Base-by-base conservation (phyloP, 2,888 invertebrate genomes). In the Gastracanthus pulcherrimus region DNA sequence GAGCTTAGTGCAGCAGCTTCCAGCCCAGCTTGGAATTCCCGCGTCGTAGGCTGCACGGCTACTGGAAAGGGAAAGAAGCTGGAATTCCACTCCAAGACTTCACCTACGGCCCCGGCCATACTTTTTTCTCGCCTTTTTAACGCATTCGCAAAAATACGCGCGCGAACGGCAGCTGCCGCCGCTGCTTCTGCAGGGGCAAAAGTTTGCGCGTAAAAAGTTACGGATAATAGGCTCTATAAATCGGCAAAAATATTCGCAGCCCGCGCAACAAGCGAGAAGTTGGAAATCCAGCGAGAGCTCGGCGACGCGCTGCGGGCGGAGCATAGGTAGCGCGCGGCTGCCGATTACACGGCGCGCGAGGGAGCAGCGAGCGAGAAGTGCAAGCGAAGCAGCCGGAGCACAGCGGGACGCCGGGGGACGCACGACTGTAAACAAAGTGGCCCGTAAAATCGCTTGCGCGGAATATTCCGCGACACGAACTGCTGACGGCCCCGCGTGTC, bases 381-480 rank as follows among this genome's bases (percentile, higher is more conserved):
- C n/a, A n/a, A n/a, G n/a, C n/a, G n/a, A n/a, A n/a, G n/a, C n/a
- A n/a, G n/a, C n/a, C n/a, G n/a, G n/a, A n/a, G n/a, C n/a, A n/a
- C n/a, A n/a, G n/a, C n/a, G n/a, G n/a, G n/a, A n/a, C n/a, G n/a
- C n/a, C n/a, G n/a, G 48, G 36, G 9, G 7, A 23, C 38, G 69
- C 29, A 26, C n/a, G 31, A n/a, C 58, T 41, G 55, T 79, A 79
- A 79, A 79, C 79, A 72, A 79, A 72, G 55, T 29, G 58, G 60
- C 31, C 31, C 62, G 34, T 64, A 58, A 75, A 75, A 75, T 48
- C 70, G 72, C 66, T 76, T 64, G 38, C 70, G 41, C 64, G 70
- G 76, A 79, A 66, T 74, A 66, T 79, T 69, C 70, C 69, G 16
- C 45, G 77, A 69, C 79, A 79, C 79, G 72, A 79, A 79, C 79